Conservation (phyloP, 2,797 vertebrate genomes). For the Eutrigla gurnardus region DNA sequence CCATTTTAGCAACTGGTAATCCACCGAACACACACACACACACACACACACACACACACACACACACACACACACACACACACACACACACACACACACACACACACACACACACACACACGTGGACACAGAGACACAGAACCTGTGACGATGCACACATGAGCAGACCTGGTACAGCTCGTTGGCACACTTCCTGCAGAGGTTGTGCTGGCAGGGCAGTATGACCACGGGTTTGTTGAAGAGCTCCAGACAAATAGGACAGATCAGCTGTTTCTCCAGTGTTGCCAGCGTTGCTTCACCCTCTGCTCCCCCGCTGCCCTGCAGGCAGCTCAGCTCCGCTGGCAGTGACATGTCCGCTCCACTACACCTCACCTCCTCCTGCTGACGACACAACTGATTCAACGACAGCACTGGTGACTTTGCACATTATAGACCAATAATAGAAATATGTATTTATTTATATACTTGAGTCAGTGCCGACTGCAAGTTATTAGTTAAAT, state of each 20-base stretch:
- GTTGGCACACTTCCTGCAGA: conserved; percentile 88
- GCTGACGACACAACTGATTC: not conserved
- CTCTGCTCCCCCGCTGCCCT: conserved; percentile 54
- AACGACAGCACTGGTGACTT: not conserved
- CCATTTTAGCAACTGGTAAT: conserved; percentile 71
- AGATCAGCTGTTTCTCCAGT: conserved; percentile 85
- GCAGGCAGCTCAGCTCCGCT: conserved; percentile 77
- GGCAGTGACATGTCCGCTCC: conserved; percentile 75
- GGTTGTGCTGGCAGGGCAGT: conserved; percentile 96
- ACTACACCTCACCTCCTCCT: conserved; percentile 33
- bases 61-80: conserved; percentile 21
- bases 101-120: too few species aligned
- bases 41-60: conserved; percentile 14
- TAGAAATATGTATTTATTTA: not conserved
- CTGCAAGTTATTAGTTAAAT: not conserved
- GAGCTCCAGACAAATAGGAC: conserved; percentile 95
- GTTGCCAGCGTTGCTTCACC: conserved; percentile 60
- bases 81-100: conserved; percentile 22
- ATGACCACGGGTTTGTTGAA: conserved; percentile 97
- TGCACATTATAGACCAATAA: not conserved
- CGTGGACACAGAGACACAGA: not conserved
- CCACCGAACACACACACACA: conserved; percentile 18
- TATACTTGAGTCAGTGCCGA: not conserved
- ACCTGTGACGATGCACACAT: not conserved
- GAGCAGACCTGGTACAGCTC: conserved; percentile 81